A percentile compares a stretch with the other conserved stretches of the same genome.
These are phyloP conservation scores for Garra rufa DNA, from an alignment of 2,113 vertebrate genomes.

Conservation along the genomic window DNA sequence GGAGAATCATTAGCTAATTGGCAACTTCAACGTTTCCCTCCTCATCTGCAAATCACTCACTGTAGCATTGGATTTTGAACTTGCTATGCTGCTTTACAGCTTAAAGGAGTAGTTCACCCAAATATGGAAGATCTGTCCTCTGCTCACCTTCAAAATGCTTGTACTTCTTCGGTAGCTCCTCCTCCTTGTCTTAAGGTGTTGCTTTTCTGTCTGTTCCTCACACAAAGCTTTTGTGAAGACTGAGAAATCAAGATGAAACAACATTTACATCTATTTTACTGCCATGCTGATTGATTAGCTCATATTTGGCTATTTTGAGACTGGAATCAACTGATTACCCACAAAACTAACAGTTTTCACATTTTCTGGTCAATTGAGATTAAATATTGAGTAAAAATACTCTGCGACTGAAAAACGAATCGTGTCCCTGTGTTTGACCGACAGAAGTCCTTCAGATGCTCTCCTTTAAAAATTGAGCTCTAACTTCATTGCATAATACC, in stretches of 20 bases:
- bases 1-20: conserved; percentile 36
- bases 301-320: background rate
- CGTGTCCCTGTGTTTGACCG: background rate
- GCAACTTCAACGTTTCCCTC: conserved; percentile 2
- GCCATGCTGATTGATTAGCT: background rate
- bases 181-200: background rate
- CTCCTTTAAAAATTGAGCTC: background rate
- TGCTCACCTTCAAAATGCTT: background rate
- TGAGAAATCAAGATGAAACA: background rate
- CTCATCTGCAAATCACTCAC: background rate
- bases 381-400: background rate
- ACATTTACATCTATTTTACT: background rate
- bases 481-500: background rate
- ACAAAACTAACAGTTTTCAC: too few relatives aligned
- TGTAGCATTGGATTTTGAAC: background rate
- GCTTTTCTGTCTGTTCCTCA: background rate
- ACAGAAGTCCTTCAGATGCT: background rate
- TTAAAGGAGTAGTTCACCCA: background rate
- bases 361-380: background rate
- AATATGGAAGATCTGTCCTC: background rate
- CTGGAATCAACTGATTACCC: background rate
- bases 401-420: background rate
- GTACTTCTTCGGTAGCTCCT: background rate
- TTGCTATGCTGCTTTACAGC: background rate
- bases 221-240: background rate